Evolutionary conservation across 2,797 vertebrate species (phyloP), one percentile per base, ranked within the genome.

Genomic region (Sciurus carolinensis): DNA sequence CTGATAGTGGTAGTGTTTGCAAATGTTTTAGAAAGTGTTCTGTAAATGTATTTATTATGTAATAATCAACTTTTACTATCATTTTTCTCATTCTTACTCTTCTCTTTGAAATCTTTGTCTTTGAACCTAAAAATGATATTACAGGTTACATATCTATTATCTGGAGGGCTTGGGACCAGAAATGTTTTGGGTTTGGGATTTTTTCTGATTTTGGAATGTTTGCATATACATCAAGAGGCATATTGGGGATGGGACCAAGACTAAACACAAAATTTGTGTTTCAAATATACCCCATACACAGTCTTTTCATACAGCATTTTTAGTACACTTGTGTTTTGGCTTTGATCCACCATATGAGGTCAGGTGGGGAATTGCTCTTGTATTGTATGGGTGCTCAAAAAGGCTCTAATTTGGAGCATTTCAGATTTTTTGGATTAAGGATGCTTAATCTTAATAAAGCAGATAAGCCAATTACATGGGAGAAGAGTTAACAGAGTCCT

Each of bases 271-370:
- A 52, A 30, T 15, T 66, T 33, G 3, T 54, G 7, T 75, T 73
- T 73, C 1, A 5, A 9, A 2, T 39, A 4, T 1, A 54, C 3
- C 26, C 3, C 13, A 28, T 9, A 30, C 5, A 20, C 7, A 30
- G 14, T 18, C 1, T 36, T 79, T 77, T 57, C 14, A 28, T 66
- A 44, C 1, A 57, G 18, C 2, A 39, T 33, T 64, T 73, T 88
- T 14, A 1, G 12, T 28, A 14, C 30, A 30, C 6, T 28, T 30
- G 1, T 20, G 20, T 22, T 75, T 11, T 12, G 66, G 44, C 67
- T 75, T 59, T 13, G 33, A 33, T 24, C 50, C 15, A 36, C 12
- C 66, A 24, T 2, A 1, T 14, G 39, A n/a, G n/a, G 10, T 20
- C 54, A 83, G 24, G 50, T n/a, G 36, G 24, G 24, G 14, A n/a